Base-by-base conservation (phyloP, 2,797 vertebrate genomes). In the Takifugu rubripes region DNA sequence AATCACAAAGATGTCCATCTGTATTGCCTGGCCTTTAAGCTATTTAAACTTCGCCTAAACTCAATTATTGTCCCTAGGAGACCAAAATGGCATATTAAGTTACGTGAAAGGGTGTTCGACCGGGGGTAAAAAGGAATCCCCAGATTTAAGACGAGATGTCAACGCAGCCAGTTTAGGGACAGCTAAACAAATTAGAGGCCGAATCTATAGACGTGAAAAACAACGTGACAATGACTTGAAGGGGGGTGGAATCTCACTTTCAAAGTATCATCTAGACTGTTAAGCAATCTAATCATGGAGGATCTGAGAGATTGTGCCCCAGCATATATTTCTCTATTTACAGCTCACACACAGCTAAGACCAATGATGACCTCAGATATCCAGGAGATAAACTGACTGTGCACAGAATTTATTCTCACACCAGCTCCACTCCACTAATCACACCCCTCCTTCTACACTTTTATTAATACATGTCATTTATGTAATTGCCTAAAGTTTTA, bases 21-120 rank as follows among this genome's bases (percentile, higher is more conserved):
- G 95, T 94, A 95, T 94, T 91, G 91, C 89, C 92, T 86, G 93
- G 93, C 93, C 94, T 94, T 95, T 94, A 92, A 88, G 92, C 94
- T 96, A 94, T 97, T 97, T 97, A 97, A 97, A 97, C 93, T 94
- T 95, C 91, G 92, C 94, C 95, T 96, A 95, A 98, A 99, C 94
- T 97, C 96, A 97, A 97, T 99, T 98, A 98, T 94, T 95, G 94
- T 94, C 92, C 93, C 94, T 93, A 92, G 95, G 95, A 96, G 93
- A 96, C 94, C 94, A 93, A 95, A 94, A 96, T 92, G 94, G 92
- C 92, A 94, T 95, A 95, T 96, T 96, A 96, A 93, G 92, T 94
- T 91, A 93, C 91, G 89, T 96, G 94, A 98, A 99, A 96, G 88
- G 89, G 91, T 92, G 92, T 89, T 93, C 87, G 83, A 66, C 59